phyloP scores from a whole-genome alignment of 2,888 invertebrate species.

The Charanyca ferruginea region DNA sequence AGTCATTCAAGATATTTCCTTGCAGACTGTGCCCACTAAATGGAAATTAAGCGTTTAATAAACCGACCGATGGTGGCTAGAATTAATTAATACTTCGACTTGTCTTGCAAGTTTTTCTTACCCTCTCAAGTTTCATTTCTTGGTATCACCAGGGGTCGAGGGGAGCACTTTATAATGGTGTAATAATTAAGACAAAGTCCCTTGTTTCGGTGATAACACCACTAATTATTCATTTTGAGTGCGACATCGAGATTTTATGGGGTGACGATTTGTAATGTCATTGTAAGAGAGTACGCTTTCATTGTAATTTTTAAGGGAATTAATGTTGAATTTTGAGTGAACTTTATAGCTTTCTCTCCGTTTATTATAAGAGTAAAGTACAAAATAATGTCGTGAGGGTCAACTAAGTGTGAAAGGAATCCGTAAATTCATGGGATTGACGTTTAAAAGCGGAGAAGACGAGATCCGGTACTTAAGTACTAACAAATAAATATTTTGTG shows the following conservation, averaged over 20 bases:
- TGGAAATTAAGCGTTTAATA: conserved; percentile 89
- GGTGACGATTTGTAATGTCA: conserved; percentile 82
- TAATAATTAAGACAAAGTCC: conserved; percentile 89
- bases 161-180: conserved; percentile 87
- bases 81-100: conserved; percentile 88
- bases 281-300: conserved; percentile 60
- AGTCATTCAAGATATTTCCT: conserved; percentile 79
- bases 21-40: conserved; percentile 79
- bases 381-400: conserved; percentile 47
- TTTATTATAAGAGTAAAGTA: conserved; percentile 45
- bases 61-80: conserved; percentile 81
- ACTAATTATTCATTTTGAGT: conserved; percentile 87
- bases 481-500: too few species aligned
- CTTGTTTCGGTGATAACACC: conserved; percentile 82
- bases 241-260: conserved; percentile 84
- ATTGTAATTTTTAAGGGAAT: conserved; percentile 60
- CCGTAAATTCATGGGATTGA: conserved; percentile 48
- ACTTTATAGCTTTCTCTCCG: conserved; percentile 55
- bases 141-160: conserved; percentile 83
- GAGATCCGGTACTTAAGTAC: too few species aligned
- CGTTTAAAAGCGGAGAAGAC: conserved; percentile 4
- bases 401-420: conserved; percentile 43
- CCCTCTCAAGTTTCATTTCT: conserved; percentile 81
- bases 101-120: conserved; percentile 83
- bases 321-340: conserved; percentile 46